Conservation (phyloP, 2,888 invertebrate species). For the Eilema griseolum region DNA sequence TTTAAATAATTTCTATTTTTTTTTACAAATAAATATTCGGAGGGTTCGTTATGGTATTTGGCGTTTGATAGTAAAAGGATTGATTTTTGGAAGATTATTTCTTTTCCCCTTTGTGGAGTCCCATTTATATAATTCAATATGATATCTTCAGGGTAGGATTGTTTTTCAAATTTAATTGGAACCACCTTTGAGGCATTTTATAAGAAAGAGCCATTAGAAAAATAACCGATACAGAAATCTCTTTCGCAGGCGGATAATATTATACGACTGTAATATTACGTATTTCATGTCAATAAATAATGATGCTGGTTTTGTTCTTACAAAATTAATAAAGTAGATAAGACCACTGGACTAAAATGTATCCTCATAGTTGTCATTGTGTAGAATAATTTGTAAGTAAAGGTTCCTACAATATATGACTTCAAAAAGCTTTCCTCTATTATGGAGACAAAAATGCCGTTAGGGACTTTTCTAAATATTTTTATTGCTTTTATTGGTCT, state of each 20-base stretch:
- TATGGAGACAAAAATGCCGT: not conserved
- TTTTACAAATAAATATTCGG: not conserved
- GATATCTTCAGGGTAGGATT: not conserved
- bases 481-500: slow-evolving; percentile 42
- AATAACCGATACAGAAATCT: not conserved
- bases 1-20: no score
- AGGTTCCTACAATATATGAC: not conserved
- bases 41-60: not conserved
- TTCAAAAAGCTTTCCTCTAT: not conserved
- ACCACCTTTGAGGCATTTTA: not conserved
- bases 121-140: not conserved
- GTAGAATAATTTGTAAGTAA: not conserved
- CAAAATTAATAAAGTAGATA: not conserved
- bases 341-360: not conserved
- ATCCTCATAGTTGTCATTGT: not conserved
- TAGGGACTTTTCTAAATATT: slow-evolving; percentile 23
- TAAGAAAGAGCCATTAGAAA: not conserved
- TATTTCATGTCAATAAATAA: not conserved
- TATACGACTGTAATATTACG: not conserved
- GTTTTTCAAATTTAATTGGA: slow-evolving; percentile 1
- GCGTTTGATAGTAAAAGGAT: not conserved
- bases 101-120: not conserved
- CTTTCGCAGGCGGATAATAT: not conserved
- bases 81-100: not conserved
- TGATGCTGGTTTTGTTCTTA: not conserved